Evolutionary conservation across 1,140 invertebrate species (phyloP), one percentile per base, ranked within the genome.

Genomic region (Caenorhabditis briggsae): DNA sequence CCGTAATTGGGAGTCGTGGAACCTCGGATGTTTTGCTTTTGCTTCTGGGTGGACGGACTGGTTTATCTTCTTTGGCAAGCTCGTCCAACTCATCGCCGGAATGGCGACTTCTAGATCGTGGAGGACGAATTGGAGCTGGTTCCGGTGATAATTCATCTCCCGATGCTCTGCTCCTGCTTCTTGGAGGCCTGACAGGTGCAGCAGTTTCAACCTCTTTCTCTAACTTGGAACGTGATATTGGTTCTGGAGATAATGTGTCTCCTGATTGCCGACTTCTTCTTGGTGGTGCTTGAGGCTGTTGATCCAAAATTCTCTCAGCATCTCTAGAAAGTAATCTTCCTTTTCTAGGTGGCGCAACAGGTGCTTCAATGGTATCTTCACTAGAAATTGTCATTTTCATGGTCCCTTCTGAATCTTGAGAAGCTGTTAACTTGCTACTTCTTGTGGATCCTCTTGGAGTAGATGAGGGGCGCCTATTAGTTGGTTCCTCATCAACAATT

Each of bases 1-100:
- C 46, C 8, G 33, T 33, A 33, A 78, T n/a, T 50, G 9, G n/a
- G 50, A 78, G 46, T 43, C 70, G 6, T 43, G 16, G 43, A 18
- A 41, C 16, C 20, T 85, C 84, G 5, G 55, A 23, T n/a, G 53
- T n/a, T 65, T 61, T 56, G 18, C 78, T 87, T 53, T 65, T 82
- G 18, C 55, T 70, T 83, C 86, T 87, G 7, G 86, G 86, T 20
- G 86, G 86, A 65, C 74, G 23, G 14, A 82, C 50, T n/a, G 84
- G 84, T 18, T 25, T 8, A 0, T 8, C 33, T 84, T 64, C 82
- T 23, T 23, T 6, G 9, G 12, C 3, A 20, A 50, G 33, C 65
- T 65, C 41, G 2, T 74, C 18, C 7, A 50, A 12, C 23, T 53
- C 43, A 48, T 58, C 50, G 83, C 61, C 53, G 23, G 55, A 83